A percentile compares a stretch with the other conserved stretches of the same genome.
Evolutionary conservation across 1,140 invertebrate genomes (phyloP).

Genomic region (Drosophila mayri): DNA sequence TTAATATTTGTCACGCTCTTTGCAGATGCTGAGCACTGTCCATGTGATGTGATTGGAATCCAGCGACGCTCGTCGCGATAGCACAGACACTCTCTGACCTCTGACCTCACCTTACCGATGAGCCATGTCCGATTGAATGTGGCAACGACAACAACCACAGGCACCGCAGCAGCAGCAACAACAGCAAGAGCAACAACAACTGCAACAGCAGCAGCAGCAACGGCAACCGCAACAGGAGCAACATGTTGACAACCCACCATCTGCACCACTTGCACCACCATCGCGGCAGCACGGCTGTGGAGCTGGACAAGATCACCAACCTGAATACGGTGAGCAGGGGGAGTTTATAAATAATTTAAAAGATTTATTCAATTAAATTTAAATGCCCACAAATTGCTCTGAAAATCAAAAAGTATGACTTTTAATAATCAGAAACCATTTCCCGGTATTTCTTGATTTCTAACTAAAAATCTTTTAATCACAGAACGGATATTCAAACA

Average conservation of each 20-base stretch:
- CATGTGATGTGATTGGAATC: constrained; percentile 67
- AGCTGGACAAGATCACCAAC: constrained; percentile 81
- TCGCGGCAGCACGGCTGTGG: constrained; percentile 77
- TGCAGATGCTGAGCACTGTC: constrained; percentile 48
- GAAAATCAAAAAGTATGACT: not conserved
- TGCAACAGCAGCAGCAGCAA: constrained; percentile 8
- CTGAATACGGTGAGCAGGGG: constrained; percentile 72
- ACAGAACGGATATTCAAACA: not conserved
- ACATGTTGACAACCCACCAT: constrained; percentile 84
- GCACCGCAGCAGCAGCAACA: constrained; percentile 16
- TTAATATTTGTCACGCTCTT: constrained; percentile 29
- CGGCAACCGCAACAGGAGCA: constrained; percentile 34
- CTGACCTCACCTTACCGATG: constrained; percentile 14
- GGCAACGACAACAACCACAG: constrained; percentile 18
- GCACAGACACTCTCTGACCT: constrained; percentile 46
- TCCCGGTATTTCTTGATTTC: not conserved
- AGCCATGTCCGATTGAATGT: constrained; percentile 50
- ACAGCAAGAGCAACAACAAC: not conserved
- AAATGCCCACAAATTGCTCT: not conserved
- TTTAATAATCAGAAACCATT: not conserved
- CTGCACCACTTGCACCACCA: constrained; percentile 82
- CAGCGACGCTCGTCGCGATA: constrained; percentile 50
- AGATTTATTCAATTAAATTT: not conserved
- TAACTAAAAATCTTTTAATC: not conserved
- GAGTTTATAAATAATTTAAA: not conserved